Percentiles rank a stretch among this genome's conserved stretches.
Conservation (phyloP, 1,140 invertebrate genomes). For the Eubasilissa regina region DNA sequence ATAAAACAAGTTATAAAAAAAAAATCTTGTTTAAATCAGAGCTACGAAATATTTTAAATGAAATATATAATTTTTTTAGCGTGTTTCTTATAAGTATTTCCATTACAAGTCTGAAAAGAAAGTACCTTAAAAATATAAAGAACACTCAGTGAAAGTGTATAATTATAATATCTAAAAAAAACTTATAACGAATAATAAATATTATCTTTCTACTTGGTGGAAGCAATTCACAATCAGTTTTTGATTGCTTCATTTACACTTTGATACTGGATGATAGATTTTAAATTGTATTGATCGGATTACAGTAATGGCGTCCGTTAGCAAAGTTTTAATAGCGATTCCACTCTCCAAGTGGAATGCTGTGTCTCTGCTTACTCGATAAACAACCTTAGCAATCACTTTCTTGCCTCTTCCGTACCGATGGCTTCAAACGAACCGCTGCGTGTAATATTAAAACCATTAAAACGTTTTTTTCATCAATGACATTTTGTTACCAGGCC, state of each 20-base stretch:
- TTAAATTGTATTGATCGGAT: too few relatives aligned
- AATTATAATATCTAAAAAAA: background rate
- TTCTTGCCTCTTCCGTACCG: background rate
- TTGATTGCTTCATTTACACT: slow-evolving; percentile 1
- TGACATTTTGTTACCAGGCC: slow-evolving; percentile 2
- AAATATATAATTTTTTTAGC: too few relatives aligned
- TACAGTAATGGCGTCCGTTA: too few relatives aligned
- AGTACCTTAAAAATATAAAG: too few relatives aligned
- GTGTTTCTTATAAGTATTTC: too few relatives aligned
- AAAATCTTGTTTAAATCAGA: too few relatives aligned
- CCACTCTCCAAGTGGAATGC: background rate
- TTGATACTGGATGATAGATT: background rate
- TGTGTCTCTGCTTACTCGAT: background rate
- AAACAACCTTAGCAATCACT: too few relatives aligned
- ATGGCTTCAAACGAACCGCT: slow-evolving; percentile 12
- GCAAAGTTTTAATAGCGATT: too few relatives aligned
- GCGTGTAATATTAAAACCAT: background rate
- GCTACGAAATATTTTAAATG: too few relatives aligned
- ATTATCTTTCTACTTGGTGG: slow-evolving; percentile 6
- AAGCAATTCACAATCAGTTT: background rate
- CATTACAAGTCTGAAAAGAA: too few relatives aligned
- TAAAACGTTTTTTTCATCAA: slow-evolving; percentile 3
- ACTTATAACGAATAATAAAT: background rate
- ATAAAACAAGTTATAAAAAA: too few relatives aligned
- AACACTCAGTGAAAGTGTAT: background rate